Evolutionary conservation across 2,797 vertebrate species (phyloP), one percentile per base, ranked within the genome.

Genomic region (Intellagama lesueurii): DNA sequence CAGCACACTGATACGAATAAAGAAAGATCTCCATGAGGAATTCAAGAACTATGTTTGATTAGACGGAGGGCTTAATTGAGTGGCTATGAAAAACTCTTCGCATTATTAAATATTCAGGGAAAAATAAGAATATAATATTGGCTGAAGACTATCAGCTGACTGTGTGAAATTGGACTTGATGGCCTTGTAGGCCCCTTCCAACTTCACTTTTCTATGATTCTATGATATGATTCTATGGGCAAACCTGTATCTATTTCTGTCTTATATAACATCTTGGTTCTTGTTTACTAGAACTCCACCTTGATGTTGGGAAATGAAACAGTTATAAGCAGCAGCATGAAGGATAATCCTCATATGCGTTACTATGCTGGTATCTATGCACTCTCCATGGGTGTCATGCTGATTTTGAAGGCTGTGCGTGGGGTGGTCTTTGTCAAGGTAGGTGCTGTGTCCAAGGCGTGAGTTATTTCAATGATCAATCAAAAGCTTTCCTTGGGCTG

Each of bases 341-440:
- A 97, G 88, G 98, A 99, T 94, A 98, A 99, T 80, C 98, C 98
- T 88, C 95, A 96, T 94, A 98, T 99, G 98, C 97, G 96, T 47
- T 98, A 98, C 93, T 99, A 99, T 0, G 97, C 97, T n/a, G 95
- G 96, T 40, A 95, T 99, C 94, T 99, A 99, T 1, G 97, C 98
- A 1, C 97, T 98, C 83, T 99, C 98, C 44, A 99, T 99, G 98
- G 98, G 95, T 3, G 96, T 98, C 89, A 99, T 99, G 98, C 96
- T 99, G 86, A 87, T 98, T 28, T 95, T 99, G 95, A 99, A 99
- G 94, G 96, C 98, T 40, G 91, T 99, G 32, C 97, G 98, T 86
- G 98, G 98, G 0, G 93, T 99, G 5, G 98, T 96, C 89, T 99
- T 99, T 69, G 98, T 99, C 66, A 99, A 99, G 98, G 98, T 99